A percentile compares a stretch with the other conserved stretches of the same genome.
Evolutionary conservation across 2,888 invertebrate genomes (phyloP).

Genomic region (Halictus quadricinctus): DNA sequence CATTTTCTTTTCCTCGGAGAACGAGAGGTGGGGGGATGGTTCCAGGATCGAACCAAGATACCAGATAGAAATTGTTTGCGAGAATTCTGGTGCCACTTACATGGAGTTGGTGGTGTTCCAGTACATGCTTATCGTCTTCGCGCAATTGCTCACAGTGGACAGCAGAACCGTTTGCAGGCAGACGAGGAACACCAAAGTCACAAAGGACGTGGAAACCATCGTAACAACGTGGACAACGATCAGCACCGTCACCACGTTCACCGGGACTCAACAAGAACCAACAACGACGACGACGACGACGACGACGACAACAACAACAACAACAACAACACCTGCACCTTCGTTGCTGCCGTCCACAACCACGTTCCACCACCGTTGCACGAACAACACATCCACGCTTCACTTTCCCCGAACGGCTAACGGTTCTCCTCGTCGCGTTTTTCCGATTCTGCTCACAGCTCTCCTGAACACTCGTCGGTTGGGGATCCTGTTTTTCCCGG

Average conservation of each 20-base stretch:
- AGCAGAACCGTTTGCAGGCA: constrained; percentile 86
- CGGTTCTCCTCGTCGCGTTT: constrained; percentile 10
- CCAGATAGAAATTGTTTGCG: background rate
- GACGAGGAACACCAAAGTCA: constrained; percentile 82
- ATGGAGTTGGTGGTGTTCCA: constrained; percentile 96
- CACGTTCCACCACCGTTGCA: constrained; percentile 67
- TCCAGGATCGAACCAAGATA: background rate
- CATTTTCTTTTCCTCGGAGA: background rate
- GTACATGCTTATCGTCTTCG: constrained; percentile 93
- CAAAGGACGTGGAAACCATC: constrained; percentile 81
- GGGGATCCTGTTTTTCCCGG: constrained; percentile 25
- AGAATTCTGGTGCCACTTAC: constrained; percentile 82
- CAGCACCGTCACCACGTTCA: constrained; percentile 70
- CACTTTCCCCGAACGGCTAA: constrained; percentile 46
- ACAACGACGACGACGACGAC: constrained; percentile 36
- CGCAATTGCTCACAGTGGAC: constrained; percentile 89
- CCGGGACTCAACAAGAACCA: constrained; percentile 58
- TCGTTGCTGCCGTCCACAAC: constrained; percentile 63
- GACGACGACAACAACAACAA: constrained; percentile 47
- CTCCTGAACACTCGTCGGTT: background rate
- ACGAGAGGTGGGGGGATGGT: background rate
- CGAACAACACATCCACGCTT: constrained; percentile 68
- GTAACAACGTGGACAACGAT: constrained; percentile 76
- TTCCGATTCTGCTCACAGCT: background rate
- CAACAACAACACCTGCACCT: constrained; percentile 61